phyloP scores from a whole-genome alignment of 2,888 invertebrate species.

The Sarcophaga variegata region DNA sequence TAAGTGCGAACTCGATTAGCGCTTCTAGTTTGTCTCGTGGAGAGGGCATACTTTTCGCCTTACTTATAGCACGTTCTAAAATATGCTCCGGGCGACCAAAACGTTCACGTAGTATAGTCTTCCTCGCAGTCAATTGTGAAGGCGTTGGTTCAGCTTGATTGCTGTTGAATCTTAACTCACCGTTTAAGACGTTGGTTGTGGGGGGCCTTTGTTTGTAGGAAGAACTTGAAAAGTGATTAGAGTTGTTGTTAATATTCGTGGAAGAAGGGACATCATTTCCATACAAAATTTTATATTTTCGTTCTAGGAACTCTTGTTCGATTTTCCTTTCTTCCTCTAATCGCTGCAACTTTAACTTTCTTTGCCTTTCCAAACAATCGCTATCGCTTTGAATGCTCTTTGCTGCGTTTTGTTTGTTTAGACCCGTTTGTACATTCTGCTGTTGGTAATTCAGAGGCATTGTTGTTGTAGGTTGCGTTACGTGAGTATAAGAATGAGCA shows the following conservation, averaged over 20 bases:
- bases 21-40: neutral
- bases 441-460: neutral
- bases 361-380: neutral
- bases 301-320: constrained; percentile 12
- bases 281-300: constrained; percentile 23
- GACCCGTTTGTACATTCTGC: neutral
- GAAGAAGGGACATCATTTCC: no score
- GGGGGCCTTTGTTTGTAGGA: no score
- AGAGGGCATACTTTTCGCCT: constrained; percentile 1
- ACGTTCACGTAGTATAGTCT: neutral
- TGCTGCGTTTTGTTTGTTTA: neutral
- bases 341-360: constrained; percentile 1
- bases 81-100: neutral
- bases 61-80: constrained; percentile 41
- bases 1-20: constrained; percentile 1
- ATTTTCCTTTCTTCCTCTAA: constrained; percentile 22
- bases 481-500: no score
- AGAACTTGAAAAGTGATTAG: no score
- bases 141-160: constrained; percentile 1
- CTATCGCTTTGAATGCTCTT: neutral
- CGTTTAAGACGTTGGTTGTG: neutral
- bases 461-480: no score
- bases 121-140: constrained; percentile 15
- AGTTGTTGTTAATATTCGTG: no score
- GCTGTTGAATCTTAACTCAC: neutral